A percentile compares a stretch with the other conserved stretches of the same genome.
These are phyloP conservation scores for Leucosticte australis DNA, from an alignment of 2,113 vertebrate species.

Conservation along the genomic window DNA sequence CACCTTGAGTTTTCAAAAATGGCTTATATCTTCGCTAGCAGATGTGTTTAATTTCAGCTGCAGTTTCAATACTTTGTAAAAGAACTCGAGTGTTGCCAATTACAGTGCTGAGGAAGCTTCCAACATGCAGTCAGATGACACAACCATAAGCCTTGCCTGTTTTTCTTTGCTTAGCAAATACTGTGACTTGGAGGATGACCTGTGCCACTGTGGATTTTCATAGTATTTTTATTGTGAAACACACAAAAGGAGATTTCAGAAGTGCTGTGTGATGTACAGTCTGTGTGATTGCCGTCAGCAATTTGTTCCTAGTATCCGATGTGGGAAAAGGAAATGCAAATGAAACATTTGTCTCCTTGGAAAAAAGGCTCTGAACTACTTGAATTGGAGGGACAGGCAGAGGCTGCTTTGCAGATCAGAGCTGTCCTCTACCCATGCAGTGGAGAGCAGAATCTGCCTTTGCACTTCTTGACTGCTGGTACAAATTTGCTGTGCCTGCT, in stretches of 20 bases:
- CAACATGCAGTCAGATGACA: neutral
- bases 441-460: neutral
- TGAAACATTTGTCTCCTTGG: neutral
- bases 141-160: neutral
- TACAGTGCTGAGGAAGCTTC: neutral
- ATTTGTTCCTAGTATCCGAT: accelerated
- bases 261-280: neutral
- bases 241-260: neutral
- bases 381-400: neutral
- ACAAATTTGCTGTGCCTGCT: neutral
- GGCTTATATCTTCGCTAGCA: neutral
- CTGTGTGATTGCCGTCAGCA: accelerated
- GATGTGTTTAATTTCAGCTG: neutral
- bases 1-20: neutral
- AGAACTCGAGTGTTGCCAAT: neutral
- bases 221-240: neutral
- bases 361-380: neutral
- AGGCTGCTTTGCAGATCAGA: neutral
- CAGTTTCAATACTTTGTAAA: neutral
- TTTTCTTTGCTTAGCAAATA: neutral
- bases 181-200: neutral
- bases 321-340: neutral
- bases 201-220: neutral
- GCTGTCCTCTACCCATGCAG: neutral
- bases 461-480: neutral